Evolutionary conservation across 1,140 invertebrate species (phyloP).

Genomic region (Drosophila ohnishii): DNA sequence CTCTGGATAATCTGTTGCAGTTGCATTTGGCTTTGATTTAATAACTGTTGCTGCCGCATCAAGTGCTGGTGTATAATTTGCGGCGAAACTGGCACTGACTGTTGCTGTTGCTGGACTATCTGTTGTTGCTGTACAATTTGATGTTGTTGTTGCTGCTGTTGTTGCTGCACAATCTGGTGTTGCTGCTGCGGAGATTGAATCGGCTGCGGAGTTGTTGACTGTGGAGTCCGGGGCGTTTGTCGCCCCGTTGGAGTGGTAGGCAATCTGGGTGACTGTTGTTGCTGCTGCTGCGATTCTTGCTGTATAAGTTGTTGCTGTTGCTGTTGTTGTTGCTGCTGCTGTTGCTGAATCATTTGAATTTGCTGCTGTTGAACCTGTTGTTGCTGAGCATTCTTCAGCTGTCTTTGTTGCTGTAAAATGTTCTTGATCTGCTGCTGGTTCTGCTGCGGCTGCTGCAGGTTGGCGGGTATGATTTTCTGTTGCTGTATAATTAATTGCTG

Average conservation of each 20-base stretch:
- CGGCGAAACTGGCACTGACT: slow-evolving; percentile 66
- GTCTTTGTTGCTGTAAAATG: slow-evolving; percentile 68
- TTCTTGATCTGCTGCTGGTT: slow-evolving; percentile 68
- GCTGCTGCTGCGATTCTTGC: slow-evolving; percentile 57
- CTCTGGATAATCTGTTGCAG: slow-evolving; percentile 80
- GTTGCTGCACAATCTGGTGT: slow-evolving; percentile 39
- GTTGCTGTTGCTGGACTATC: slow-evolving; percentile 58
- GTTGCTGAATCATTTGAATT: slow-evolving; percentile 39
- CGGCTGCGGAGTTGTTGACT: slow-evolving; percentile 67
- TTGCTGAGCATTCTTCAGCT: slow-evolving; percentile 58
- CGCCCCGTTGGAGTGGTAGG: slow-evolving; percentile 65
- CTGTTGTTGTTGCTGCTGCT: slow-evolving; percentile 39
- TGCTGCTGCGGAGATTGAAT: slow-evolving; percentile 68
- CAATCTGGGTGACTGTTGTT: slow-evolving; percentile 58
- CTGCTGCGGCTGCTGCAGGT: slow-evolving; percentile 61
- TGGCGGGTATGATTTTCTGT: slow-evolving; percentile 70
- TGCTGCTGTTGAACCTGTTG: slow-evolving; percentile 43
- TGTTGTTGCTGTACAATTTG: slow-evolving; percentile 41
- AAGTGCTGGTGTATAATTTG: slow-evolving; percentile 79
- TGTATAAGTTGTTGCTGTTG: slow-evolving; percentile 49
- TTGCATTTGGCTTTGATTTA: slow-evolving; percentile 79
- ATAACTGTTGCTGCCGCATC: slow-evolving; percentile 65
- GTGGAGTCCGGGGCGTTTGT: slow-evolving; percentile 72
- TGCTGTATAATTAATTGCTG: slow-evolving; percentile 61
- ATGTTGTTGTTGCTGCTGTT: slow-evolving; percentile 42